Evolutionary conservation across 2,113 vertebrate species (phyloP), one percentile per base, ranked within the genome.

Genomic region (Rhinogobius similis): DNA sequence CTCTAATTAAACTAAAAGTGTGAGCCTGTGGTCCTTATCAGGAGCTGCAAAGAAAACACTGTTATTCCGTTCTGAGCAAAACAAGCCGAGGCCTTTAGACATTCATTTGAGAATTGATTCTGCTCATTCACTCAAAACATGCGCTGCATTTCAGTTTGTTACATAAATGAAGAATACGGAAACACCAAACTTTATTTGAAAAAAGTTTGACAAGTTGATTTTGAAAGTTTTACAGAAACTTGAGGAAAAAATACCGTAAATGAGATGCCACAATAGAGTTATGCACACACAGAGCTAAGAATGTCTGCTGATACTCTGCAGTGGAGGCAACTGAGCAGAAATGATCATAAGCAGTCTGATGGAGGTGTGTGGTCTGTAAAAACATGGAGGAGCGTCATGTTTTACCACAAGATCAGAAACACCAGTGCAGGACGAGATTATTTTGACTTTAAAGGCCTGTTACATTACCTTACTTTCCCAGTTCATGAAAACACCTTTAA

Each of bases 101-200:
- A 38, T 38, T 29, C 55, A 58, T 58, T 56, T 58, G 55, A 58
- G 55, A 58, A 58, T 58, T 61, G 58, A 38, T 38, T 36, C 58
- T 36, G 58, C 18, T n/a, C 58, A 61, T n/a, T 61, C 58, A 5
- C 29, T 36, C 20, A 36, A 61, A 36, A 61, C 29, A 18, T 61
- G 29, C 26, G 12, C 44, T 46, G 55, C 27, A 59, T n/a, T 36
- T 11, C 9, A 16, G 8, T 32, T 59, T 61, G 14, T 36, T n/a
- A 32, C n/a, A 52, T 59, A 32, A 59, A 32, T 18, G 20, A 32
- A 18, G 18, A 14, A 18, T 14, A 32, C 29, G 11, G 27, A 36
- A 36, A 56, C 20, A 14, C 26, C 6, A 27, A 18, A 29, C 23
- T 55, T 55, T 13, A 13, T 61, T 61, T 36, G 3, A n/a, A 18